Conservation (phyloP, 37 sponge, comb jelly and placozoan genomes). For the Cliona cf. orientalis region DNA sequence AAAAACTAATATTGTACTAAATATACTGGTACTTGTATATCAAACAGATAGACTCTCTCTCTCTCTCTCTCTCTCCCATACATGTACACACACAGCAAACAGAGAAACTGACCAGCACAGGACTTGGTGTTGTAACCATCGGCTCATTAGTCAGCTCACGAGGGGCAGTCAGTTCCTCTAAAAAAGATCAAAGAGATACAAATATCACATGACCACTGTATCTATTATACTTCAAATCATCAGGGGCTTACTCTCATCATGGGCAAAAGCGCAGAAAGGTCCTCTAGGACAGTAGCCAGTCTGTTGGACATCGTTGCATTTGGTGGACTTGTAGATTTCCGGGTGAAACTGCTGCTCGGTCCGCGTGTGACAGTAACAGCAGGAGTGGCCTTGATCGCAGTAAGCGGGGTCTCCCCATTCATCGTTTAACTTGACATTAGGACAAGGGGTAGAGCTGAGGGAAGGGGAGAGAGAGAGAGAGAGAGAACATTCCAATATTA, state of each 20-base stretch:
- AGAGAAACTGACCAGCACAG: constrained; percentile 9
- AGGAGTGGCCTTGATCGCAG: constrained; percentile 89
- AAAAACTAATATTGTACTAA: too few relatives aligned
- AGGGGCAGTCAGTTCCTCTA: constrained; percentile 77
- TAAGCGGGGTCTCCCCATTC: constrained; percentile 97
- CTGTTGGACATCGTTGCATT: constrained; percentile 98
- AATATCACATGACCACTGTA: background rate
- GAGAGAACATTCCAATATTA: too few relatives aligned
- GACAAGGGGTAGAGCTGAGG: constrained; percentile 96
- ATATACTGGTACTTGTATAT: too few relatives aligned
- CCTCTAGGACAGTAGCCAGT: constrained; percentile 98
- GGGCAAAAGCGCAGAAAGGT: constrained; percentile 99
- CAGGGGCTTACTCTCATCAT: constrained; percentile 83
- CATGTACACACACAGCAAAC: too few relatives aligned
- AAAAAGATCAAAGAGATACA: background rate
- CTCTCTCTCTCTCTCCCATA: too few relatives aligned
- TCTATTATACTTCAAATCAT: background rate
- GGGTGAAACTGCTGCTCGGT: constrained; percentile 99
- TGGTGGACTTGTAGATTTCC: constrained; percentile 99
- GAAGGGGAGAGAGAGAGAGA: constrained; percentile 2
- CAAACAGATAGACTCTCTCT: too few relatives aligned
- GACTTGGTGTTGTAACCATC: constrained; percentile 67
- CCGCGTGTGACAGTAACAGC: constrained; percentile 96
- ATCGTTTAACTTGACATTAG: constrained; percentile 93
- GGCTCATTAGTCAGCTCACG: constrained; percentile 77